Evolutionary conservation across 1,140 invertebrate species (phyloP), one percentile per base, ranked within the genome.

Genomic region (Capitella teleta): DNA sequence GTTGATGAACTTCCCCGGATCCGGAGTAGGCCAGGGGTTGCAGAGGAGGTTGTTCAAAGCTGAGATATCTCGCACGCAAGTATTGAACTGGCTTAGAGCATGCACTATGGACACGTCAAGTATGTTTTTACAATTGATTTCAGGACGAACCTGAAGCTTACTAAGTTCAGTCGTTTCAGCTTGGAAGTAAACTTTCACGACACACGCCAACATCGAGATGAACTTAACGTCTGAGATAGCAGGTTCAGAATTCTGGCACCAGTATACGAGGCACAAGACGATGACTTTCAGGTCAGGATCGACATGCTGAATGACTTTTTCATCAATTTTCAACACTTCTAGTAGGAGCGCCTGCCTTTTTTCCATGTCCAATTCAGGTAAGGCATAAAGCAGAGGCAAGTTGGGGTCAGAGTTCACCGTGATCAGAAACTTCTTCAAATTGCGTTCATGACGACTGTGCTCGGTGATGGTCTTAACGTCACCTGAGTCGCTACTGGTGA

Each of bases 181-280:
- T 23, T 8, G 21, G 19, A 32, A 43, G 30, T 19, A 28, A 37
- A 28, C 41, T 23, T 61, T 46, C 6, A 67, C 47, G 6, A 61
- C 28, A 51, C 58, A 59, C 8, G 64, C 41, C 2, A 70, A 4
- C 1, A 67, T 4, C 14, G 57, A 45, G 14, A 53, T 52, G 12
- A 68, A 23, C 42, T 62, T 59, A 51, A 53, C 28, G 14, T 47
- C 28, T 18, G 53, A 54, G 5, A 61, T 51, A 45, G 56, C 52
- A 5, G 66, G 62, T 16, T 46, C 23, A 28, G 62, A 49, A 63
- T 77, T 75, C 61, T 66, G 71, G 37, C 76, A 64, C 83, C 84
- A 86, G 71, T 79, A 86, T 6, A 82, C 70, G 1, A 84, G 66
- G 12, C 76, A 67, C 32, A 79, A 66, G 41, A 83, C 67, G 53